Percentiles rank a stretch among this genome's conserved stretches.
phyloP scores from a whole-genome alignment of 2,888 invertebrate genomes.

The Osedax frankpressi region DNA sequence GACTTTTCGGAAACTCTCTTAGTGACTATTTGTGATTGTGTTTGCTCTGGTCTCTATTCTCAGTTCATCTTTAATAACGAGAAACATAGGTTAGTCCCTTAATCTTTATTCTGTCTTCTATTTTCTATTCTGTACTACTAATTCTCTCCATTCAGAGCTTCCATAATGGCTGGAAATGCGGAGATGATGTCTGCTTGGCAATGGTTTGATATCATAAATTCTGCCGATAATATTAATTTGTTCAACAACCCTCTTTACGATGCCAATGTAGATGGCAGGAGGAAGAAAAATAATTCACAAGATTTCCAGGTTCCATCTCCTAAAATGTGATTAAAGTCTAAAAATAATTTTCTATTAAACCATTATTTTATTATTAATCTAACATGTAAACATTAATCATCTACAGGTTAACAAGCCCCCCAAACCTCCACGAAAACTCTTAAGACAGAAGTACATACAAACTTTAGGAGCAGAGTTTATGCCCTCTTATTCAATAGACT shows the following conservation, averaged over 20 bases:
- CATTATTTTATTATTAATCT: too few relatives aligned
- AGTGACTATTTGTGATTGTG: slow-evolving; percentile 78
- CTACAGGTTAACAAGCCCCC: not conserved
- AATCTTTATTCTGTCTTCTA: not conserved
- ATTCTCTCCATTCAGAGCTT: not conserved
- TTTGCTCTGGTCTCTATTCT: slow-evolving; percentile 74
- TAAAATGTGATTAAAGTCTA: too few relatives aligned
- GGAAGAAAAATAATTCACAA: too few relatives aligned
- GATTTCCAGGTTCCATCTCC: too few relatives aligned
- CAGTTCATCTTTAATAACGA: slow-evolving; percentile 70
- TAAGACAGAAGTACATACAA: not conserved
- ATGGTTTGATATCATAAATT: not conserved
- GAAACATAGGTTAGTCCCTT: not conserved
- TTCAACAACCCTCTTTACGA: not conserved
- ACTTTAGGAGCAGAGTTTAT: not conserved
- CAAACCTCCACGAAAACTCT: not conserved
- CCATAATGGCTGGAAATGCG: too few relatives aligned
- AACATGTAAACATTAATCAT: too few relatives aligned
- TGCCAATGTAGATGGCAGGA: not conserved
- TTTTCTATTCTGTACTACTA: not conserved
- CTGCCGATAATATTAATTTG: not conserved
- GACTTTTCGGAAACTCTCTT: slow-evolving; percentile 84
- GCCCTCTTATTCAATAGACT: not conserved
- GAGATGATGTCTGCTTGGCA: not conserved
- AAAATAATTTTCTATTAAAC: too few relatives aligned